Percentiles rank a stretch among this genome's conserved stretches.
These are phyloP conservation scores for Parnassius orleans DNA, from an alignment of 2,888 invertebrate species.

Conservation along the genomic window DNA sequence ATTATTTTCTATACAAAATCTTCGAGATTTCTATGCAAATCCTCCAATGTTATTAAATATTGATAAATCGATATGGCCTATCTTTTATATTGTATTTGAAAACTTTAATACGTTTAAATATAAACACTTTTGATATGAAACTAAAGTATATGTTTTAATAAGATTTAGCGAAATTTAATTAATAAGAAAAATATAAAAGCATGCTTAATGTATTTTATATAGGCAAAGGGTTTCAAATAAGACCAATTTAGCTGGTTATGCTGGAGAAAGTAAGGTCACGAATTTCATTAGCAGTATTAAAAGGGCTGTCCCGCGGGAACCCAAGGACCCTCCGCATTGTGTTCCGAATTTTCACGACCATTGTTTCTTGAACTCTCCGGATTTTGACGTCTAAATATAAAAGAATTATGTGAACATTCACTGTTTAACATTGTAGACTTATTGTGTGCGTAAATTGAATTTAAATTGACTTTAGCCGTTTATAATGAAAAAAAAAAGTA, in stretches of 20 bases:
- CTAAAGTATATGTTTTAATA: too few species aligned
- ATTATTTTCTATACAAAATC: too few species aligned
- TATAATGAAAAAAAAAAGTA: slow-evolving; percentile 3
- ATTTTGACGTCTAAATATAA: slow-evolving; percentile 24
- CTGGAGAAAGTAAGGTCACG: slow-evolving; percentile 47
- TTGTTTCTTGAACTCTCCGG: slow-evolving; percentile 20
- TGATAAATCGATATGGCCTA: too few species aligned
- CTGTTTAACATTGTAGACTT: slow-evolving; percentile 24
- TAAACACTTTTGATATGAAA: too few species aligned
- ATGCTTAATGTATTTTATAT: slow-evolving; percentile 6
- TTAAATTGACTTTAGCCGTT: slow-evolving; percentile 17
- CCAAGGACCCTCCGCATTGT: slow-evolving; percentile 35
- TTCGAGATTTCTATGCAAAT: too few species aligned
- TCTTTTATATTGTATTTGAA: too few species aligned
- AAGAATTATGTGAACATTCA: slow-evolving; percentile 25
- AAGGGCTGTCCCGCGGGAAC: slow-evolving; percentile 48
- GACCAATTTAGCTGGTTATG: slow-evolving; percentile 30
- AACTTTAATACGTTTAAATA: too few species aligned
- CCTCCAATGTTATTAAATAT: too few species aligned
- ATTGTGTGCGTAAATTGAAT: slow-evolving; percentile 24
- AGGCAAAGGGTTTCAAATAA: slow-evolving; percentile 23
- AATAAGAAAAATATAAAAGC: background rate
- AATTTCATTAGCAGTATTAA: slow-evolving; percentile 66
- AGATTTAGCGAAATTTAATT: background rate
- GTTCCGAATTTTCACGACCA: slow-evolving; percentile 14